These are phyloP conservation scores for Torymus auratus DNA, from an alignment of 2,888 invertebrate genomes.

Conservation along the genomic window DNA sequence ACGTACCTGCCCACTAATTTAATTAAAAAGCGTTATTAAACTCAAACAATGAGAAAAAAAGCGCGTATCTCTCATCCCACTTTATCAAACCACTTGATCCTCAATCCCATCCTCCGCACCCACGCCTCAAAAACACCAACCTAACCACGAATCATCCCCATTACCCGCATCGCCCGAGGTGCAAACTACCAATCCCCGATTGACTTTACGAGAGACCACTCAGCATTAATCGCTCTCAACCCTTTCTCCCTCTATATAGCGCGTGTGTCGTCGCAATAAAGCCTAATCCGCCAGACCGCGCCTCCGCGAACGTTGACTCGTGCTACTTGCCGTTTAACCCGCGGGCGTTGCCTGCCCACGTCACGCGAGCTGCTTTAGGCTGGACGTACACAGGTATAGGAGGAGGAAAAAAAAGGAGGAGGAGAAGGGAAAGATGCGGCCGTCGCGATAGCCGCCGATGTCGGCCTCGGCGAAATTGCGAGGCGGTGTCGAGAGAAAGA, in stretches of 20 bases:
- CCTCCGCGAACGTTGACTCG: slow-evolving; percentile 37
- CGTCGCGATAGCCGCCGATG: slow-evolving; percentile 11
- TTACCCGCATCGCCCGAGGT: slow-evolving; percentile 18
- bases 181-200: slow-evolving; percentile 46
- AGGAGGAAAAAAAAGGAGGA: not conserved
- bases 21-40: too few relatives aligned
- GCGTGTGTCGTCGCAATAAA: slow-evolving; percentile 51
- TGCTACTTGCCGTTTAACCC: slow-evolving; percentile 36
- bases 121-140: not conserved
- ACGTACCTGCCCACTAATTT: too few relatives aligned
- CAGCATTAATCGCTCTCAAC: slow-evolving; percentile 28
- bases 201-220: slow-evolving; percentile 45
- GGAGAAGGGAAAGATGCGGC: slow-evolving; percentile 4
- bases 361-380: not conserved
- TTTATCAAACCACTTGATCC: too few relatives aligned
- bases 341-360: not conserved
- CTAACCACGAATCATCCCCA: not conserved
- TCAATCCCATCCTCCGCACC: too few relatives aligned
- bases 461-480: slow-evolving; percentile 11
- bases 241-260: slow-evolving; percentile 6
- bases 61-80: too few relatives aligned
- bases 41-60: too few relatives aligned
- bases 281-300: slow-evolving; percentile 23
- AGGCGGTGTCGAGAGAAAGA: slow-evolving; percentile 24
- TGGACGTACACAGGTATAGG: not conserved